These are phyloP conservation scores for Halcyon badia DNA, from an alignment of 2,797 vertebrate species.

Conservation along the genomic window DNA sequence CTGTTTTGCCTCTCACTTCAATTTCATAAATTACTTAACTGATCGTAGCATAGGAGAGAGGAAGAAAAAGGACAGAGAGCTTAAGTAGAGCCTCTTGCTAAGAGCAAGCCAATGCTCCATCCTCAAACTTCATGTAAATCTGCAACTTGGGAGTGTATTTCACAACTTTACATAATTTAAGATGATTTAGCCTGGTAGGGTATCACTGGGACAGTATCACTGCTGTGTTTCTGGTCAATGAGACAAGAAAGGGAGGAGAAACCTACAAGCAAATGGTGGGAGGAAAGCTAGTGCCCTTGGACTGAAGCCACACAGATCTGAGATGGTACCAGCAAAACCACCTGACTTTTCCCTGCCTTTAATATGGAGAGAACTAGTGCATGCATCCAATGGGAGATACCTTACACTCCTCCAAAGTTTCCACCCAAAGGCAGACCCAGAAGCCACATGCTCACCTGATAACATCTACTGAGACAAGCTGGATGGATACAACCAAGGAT, in stretches of 20 bases:
- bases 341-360: not conserved
- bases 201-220: not conserved
- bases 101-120: not conserved
- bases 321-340: not conserved
- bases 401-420: not conserved
- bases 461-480: accelerated
- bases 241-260: not conserved
- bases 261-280: not conserved
- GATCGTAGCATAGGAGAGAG: not conserved
- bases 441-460: accelerated
- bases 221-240: accelerated
- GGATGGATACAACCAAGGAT: not conserved
- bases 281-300: accelerated
- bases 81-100: not conserved
- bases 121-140: not conserved
- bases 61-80: not conserved
- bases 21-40: not conserved
- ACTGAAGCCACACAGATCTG: accelerated
- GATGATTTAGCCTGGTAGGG: not conserved
- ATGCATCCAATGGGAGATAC: accelerated
- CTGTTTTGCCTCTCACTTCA: not conserved
- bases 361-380: no score
- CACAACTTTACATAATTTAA: not conserved
- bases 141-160: not conserved
- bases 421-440: not conserved